phyloP scores from a whole-genome alignment of 2,888 invertebrate species.

The Drosophila robusta region DNA sequence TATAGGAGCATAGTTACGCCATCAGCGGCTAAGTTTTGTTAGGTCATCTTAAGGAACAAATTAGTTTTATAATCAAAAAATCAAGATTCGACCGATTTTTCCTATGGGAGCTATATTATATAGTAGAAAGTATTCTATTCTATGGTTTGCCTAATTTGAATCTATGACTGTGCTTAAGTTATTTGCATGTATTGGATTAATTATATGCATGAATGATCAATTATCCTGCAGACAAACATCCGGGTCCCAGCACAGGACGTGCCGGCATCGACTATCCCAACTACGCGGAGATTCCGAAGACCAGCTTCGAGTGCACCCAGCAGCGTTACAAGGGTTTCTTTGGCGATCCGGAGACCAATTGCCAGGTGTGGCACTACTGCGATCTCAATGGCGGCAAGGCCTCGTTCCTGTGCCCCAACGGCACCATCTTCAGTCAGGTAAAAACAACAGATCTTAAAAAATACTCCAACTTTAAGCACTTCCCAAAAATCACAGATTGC shows the following conservation, averaged over 20 bases:
- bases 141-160: too few species aligned
- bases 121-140: too few species aligned
- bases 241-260: constrained; percentile 86
- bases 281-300: constrained; percentile 90
- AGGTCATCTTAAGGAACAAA: too few species aligned
- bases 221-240: constrained; percentile 82
- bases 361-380: constrained; percentile 97
- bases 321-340: constrained; percentile 96
- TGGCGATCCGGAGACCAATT: constrained; percentile 94
- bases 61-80: too few species aligned
- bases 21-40: too few species aligned
- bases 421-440: constrained; percentile 94
- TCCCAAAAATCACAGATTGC: constrained; percentile 86
- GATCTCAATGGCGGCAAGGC: constrained; percentile 96
- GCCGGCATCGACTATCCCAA: constrained; percentile 94
- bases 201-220: too few species aligned
- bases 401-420: constrained; percentile 95
- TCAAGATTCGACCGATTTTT: not conserved
- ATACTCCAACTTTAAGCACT: not conserved
- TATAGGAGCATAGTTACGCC: too few species aligned
- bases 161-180: too few species aligned
- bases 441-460: not conserved
- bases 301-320: constrained; percentile 92
- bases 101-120: too few species aligned
- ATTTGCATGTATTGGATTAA: too few species aligned